A percentile compares a stretch with the other conserved stretches of the same genome.
These are phyloP conservation scores for Champsocephalus esox DNA, from an alignment of 2,797 vertebrate species.

Conservation along the genomic window DNA sequence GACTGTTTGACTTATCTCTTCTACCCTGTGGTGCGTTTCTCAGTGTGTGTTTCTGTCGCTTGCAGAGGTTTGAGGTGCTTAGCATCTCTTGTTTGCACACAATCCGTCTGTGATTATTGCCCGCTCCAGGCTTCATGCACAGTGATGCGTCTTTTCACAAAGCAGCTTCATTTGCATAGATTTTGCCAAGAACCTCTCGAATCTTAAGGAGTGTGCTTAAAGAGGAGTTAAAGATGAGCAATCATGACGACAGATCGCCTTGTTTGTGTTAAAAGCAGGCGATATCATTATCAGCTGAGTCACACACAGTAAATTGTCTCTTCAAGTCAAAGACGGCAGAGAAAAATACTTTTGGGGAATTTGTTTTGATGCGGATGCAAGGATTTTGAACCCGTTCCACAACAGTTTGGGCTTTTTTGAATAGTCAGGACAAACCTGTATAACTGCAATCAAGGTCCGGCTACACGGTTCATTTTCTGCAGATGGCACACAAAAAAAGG, in stretches of 20 bases:
- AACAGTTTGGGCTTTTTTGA: conserved; percentile 37
- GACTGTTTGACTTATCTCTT: conserved; percentile 52
- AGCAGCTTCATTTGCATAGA: conserved; percentile 79
- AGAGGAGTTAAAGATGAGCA: conserved; percentile 67
- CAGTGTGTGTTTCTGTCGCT: conserved; percentile 57
- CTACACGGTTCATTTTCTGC: conserved; percentile 72
- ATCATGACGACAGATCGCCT: conserved; percentile 64
- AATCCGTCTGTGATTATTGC: conserved; percentile 82
- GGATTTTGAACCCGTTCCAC: conserved; percentile 45
- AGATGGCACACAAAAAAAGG: conserved; percentile 78
- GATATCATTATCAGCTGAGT: conserved; percentile 45
- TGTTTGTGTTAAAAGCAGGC: conserved; percentile 62
- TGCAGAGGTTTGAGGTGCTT: conserved; percentile 75
- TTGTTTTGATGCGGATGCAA: conserved; percentile 47
- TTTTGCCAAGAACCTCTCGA: conserved; percentile 67
- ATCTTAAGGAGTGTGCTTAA: conserved; percentile 59
- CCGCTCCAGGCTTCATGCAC: conserved; percentile 61
- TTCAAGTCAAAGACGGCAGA: conserved; percentile 33
- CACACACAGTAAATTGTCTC: conserved; percentile 49
- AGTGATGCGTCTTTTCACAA: conserved; percentile 66
- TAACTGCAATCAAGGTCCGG: conserved; percentile 58
- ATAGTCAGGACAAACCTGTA: conserved; percentile 46
- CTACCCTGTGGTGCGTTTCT: conserved; percentile 28
- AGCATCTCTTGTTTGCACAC: conserved; percentile 86
- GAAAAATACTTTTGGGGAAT: conserved; percentile 46